A percentile compares a stretch with the other conserved stretches of the same genome.
phyloP scores from a whole-genome alignment of 2,888 invertebrate genomes.

The Tinea pellionella region DNA sequence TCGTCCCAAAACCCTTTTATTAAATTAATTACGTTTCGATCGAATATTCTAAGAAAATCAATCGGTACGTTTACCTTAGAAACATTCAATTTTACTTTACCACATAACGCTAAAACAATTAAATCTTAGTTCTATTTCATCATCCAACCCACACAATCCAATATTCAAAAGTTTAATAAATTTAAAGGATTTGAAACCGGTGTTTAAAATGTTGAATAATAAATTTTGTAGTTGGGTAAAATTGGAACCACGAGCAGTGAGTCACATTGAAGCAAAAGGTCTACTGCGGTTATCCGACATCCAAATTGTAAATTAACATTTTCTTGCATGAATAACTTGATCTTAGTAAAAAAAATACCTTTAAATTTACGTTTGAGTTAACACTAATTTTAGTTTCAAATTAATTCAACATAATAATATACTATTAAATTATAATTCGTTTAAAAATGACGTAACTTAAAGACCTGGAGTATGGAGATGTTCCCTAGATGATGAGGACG shows the following conservation, averaged over 20 bases:
- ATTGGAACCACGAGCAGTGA: neutral
- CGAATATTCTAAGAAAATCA: slow-evolving; percentile 1
- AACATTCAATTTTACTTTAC: neutral
- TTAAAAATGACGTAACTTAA: no score
- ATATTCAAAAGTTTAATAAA: no score
- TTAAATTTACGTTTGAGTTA: neutral
- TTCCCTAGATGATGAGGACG: no score
- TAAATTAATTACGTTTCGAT: slow-evolving; percentile 4
- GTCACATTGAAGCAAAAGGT: neutral
- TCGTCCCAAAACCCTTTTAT: neutral
- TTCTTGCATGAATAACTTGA: neutral
- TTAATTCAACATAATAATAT: no score
- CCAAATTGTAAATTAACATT: neutral
- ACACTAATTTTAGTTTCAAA: neutral
- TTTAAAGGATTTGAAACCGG: neutral
- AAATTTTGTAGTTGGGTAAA: neutral
- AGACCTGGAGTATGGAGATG: no score
- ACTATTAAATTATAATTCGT: no score
- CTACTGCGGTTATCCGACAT: neutral
- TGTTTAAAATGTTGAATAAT: neutral
- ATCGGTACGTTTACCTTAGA: neutral
- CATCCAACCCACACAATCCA: no score
- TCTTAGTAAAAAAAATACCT: neutral
- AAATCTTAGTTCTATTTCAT: neutral
- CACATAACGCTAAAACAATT: neutral